Evolutionary conservation across 2,888 invertebrate genomes (phyloP).

Genomic region (Pollenia griseotomentosa): DNA sequence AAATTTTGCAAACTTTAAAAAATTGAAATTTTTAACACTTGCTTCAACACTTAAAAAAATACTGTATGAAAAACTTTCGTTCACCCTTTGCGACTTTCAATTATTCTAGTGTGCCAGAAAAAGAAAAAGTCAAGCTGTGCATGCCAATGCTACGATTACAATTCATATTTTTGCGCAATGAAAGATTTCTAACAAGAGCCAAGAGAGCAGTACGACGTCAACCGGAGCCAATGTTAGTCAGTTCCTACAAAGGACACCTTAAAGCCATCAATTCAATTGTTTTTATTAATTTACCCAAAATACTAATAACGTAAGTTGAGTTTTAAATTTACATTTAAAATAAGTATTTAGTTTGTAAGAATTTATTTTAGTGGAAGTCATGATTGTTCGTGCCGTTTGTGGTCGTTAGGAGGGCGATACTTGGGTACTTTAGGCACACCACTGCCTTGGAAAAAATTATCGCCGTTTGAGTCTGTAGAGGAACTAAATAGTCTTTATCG

Average conservation of each 20-base stretch:
- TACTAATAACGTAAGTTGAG: slow-evolving; percentile 88
- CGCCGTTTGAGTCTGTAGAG: slow-evolving; percentile 84
- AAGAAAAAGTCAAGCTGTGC: slow-evolving; percentile 85
- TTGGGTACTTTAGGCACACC: slow-evolving; percentile 91
- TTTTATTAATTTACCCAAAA: slow-evolving; percentile 87
- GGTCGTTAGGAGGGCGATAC: slow-evolving; percentile 89
- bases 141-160: slow-evolving; percentile 87
- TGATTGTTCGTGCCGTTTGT: slow-evolving; percentile 90
- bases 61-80: slow-evolving; percentile 1
- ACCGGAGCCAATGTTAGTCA: slow-evolving; percentile 87
- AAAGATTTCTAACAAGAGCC: slow-evolving; percentile 88
- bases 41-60: background rate
- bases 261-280: slow-evolving; percentile 88
- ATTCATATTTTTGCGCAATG: slow-evolving; percentile 90
- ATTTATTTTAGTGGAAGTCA: slow-evolving; percentile 86
- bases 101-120: slow-evolving; percentile 78
- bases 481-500: slow-evolving; percentile 83
- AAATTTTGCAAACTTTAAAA: too few species aligned
- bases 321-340: background rate
- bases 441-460: slow-evolving; percentile 86
- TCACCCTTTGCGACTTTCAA: slow-evolving; percentile 31
- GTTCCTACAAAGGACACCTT: slow-evolving; percentile 89
- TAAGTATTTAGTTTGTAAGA: background rate
- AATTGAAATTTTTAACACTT: too few species aligned
- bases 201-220: slow-evolving; percentile 87